Evolutionary conservation across 2,888 invertebrate genomes (phyloP), one percentile per base, ranked within the genome.

Genomic region (Drosophila maculinotata): DNA sequence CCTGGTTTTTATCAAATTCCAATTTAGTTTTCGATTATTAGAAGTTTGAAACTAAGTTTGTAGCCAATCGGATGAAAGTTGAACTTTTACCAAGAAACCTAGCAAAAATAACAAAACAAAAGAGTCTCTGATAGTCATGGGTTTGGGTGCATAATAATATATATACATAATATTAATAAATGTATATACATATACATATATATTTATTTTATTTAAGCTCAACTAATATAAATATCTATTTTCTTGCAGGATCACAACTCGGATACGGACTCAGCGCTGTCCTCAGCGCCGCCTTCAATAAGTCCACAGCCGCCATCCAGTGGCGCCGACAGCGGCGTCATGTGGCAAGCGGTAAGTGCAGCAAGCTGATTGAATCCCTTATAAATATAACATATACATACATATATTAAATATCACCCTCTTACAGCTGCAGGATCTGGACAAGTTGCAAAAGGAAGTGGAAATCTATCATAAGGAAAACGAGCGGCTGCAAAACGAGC

Each of bases 201-300:
- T 10, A 6, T 6, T n/a, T n/a, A n/a, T n/a, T n/a, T n/a, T n/a
- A n/a, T n/a, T n/a, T 20, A 2, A 4, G 20, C 20, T 20, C 20
- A 20, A 20, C n/a, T 26, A 15, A 12, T 12, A 2, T 12, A 15
- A 6, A 0, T n/a, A 15, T 8, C 23, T 9, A 39, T 23, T 7
- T 2, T 10, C 6, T 20, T 30, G 31, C 70, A 90, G 84, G 89
- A 90, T 41, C 80, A 81, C 74, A 87, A 87, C 84, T 93, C 94
- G 74, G 94, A 94, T 91, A 94, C 93, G 73, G 94, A 95, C 87
- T 94, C 94, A 45, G 95, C 94, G 62, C 92, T 95, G 72, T 94
- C 94, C 68, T 95, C 95, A 71, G 95, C 94, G 69, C 95, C 95
- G 59, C 93, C 94, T 68, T 95, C 95, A 48, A 93, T 95, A 80